Evolutionary conservation across 1,140 invertebrate species (phyloP).

Genomic region (Rhopalosiphum maidis): DNA sequence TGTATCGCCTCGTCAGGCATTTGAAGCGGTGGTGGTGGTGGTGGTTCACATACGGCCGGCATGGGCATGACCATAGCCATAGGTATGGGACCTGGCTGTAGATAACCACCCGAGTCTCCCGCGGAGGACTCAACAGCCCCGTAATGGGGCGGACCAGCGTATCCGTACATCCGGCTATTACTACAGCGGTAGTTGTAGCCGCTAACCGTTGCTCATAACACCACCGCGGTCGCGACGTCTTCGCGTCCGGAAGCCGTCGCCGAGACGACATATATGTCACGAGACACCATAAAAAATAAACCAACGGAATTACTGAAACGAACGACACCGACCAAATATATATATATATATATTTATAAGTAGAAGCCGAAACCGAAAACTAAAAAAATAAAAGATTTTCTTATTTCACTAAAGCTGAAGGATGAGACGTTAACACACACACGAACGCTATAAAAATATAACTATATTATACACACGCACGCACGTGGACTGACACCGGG

Average conservation of each 20-base stretch:
- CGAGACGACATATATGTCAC: slow-evolving; percentile 52
- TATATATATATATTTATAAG: background rate
- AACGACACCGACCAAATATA: background rate
- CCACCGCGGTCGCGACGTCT: background rate
- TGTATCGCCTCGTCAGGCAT: slow-evolving; percentile 22
- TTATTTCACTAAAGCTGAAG: background rate
- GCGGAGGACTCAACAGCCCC: slow-evolving; percentile 42
- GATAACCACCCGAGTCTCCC: slow-evolving; percentile 32
- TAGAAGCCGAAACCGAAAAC: background rate
- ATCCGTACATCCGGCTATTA: slow-evolving; percentile 49
- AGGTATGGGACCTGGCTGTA: slow-evolving; percentile 43
- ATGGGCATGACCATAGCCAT: slow-evolving; percentile 56
- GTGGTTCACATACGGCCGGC: slow-evolving; percentile 34
- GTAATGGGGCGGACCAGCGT: slow-evolving; percentile 51
- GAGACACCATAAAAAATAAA: slow-evolving; percentile 46
- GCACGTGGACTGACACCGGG: background rate
- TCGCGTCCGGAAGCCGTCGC: slow-evolving; percentile 41
- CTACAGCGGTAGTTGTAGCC: background rate
- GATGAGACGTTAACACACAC: background rate
- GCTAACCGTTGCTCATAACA: background rate
- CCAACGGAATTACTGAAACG: background rate
- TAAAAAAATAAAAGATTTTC: background rate
- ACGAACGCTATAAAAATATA: background rate
- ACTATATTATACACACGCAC: background rate
- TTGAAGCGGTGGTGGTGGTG: slow-evolving; percentile 1